Conservation (phyloP, 37 sponge, comb jelly and placozoan genomes). For the Ephydatia muelleri region DNA sequence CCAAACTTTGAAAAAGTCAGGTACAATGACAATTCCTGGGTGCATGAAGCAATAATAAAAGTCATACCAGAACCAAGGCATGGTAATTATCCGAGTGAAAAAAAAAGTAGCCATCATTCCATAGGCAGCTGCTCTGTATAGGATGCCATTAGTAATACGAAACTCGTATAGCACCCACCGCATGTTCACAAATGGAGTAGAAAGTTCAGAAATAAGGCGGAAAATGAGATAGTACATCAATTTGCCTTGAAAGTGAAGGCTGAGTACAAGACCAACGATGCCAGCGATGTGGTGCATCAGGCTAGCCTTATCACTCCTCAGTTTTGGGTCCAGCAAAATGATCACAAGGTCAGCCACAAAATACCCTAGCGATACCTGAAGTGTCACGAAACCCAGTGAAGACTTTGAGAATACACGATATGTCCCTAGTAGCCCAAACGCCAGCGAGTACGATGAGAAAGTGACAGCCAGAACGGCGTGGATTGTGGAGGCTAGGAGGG, state of each 20-base stretch:
- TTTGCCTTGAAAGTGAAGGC: conserved; percentile 28
- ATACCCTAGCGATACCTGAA: conserved; percentile 70
- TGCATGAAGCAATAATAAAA: background rate
- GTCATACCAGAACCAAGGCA: conserved; percentile 55
- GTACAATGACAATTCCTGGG: conserved; percentile 1
- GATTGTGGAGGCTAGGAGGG: conserved; percentile 53
- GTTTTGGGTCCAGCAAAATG: conserved; percentile 31
- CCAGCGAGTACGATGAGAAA: conserved; percentile 7
- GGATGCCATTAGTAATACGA: background rate
- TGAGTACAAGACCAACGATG: conserved; percentile 26
- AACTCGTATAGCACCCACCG: conserved; percentile 16
- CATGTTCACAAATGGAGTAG: conserved; percentile 68
- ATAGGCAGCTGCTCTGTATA: conserved; percentile 22
- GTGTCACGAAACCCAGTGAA: conserved; percentile 14
- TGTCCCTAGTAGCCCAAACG: conserved; percentile 2
- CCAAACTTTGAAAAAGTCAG: conserved; percentile 25
- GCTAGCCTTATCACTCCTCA: conserved; percentile 24
- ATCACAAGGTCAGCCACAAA: conserved; percentile 53
- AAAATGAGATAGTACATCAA: conserved; percentile 49
- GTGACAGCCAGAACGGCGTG: conserved; percentile 46
- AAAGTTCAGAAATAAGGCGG: conserved; percentile 47
- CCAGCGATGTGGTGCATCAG: conserved; percentile 48
- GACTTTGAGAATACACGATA: conserved; percentile 42
- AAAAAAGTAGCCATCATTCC: conserved; percentile 60
- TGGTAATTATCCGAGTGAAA: conserved; percentile 46